These are phyloP conservation scores for Andrena minutula DNA, from an alignment of 2,888 invertebrate species.

Conservation along the genomic window DNA sequence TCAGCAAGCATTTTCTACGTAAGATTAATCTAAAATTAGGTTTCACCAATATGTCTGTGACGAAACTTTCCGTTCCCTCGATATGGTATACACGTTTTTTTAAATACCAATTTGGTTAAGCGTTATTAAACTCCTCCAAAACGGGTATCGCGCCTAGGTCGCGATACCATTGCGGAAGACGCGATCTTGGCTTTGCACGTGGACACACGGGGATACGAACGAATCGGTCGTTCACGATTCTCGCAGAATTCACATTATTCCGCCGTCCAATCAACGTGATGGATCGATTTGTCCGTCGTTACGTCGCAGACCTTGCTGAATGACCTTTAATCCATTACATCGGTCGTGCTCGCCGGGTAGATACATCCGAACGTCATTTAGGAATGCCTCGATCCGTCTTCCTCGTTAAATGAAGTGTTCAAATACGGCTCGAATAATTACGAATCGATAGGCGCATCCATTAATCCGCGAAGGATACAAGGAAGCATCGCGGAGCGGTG, in stretches of 20 bases:
- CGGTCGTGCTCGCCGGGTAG: constrained; percentile 25
- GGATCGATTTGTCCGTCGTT: constrained; percentile 62
- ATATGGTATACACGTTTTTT: neutral
- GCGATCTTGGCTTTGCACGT: constrained; percentile 21
- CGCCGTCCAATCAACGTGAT: constrained; percentile 58
- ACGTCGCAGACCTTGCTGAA: constrained; percentile 21
- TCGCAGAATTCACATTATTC: constrained; percentile 42
- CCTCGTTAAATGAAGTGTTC: constrained; percentile 29
- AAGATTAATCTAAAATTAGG: too few relatives aligned
- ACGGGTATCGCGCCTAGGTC: neutral
- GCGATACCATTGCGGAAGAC: constrained; percentile 9
- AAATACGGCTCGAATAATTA: constrained; percentile 34
- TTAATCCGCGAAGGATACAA: neutral
- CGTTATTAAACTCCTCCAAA: neutral
- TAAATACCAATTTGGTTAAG: neutral
- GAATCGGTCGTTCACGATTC: constrained; percentile 52
- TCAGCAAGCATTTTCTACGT: too few relatives aligned
- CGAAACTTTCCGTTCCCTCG: too few relatives aligned
- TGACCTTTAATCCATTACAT: constrained; percentile 59
- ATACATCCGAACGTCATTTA: constrained; percentile 46
- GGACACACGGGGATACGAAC: neutral
- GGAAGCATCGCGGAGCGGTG: neutral
- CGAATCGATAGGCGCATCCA: constrained; percentile 4
- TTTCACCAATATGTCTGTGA: too few relatives aligned
- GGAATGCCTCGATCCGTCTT: constrained; percentile 44